phyloP scores from a whole-genome alignment of 2,797 vertebrate genomes.

The Anomalospiza imberbis region DNA sequence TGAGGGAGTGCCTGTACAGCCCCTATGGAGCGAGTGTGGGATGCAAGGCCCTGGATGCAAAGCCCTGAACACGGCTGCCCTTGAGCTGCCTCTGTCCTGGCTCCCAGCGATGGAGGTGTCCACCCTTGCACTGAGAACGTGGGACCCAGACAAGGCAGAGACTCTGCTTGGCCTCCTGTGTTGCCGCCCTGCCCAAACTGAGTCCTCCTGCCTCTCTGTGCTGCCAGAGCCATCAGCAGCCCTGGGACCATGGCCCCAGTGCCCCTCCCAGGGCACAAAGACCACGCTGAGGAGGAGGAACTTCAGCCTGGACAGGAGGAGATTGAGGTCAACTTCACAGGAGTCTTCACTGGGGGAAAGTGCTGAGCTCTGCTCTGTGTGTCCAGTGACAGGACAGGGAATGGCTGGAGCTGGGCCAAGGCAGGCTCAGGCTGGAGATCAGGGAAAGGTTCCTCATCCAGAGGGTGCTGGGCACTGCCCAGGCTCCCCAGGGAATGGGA shows the following conservation, averaged over 20 bases:
- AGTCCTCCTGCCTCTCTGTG: background rate
- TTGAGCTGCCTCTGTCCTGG: background rate
- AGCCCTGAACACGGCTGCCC: background rate
- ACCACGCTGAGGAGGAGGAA: background rate
- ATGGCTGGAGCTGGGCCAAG: background rate
- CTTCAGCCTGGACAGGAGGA: background rate
- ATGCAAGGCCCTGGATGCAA: background rate
- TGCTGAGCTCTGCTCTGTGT: background rate
- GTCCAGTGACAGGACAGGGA: background rate
- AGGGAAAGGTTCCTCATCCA: background rate
- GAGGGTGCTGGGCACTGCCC: background rate
- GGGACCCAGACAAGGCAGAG: background rate
- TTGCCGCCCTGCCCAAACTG: background rate
- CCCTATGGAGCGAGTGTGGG: background rate
- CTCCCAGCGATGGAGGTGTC: background rate
- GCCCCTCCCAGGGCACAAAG: background rate
- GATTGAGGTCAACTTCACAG: background rate
- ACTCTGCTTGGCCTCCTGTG: background rate
- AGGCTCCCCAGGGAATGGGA: background rate
- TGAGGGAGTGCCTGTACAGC: background rate
- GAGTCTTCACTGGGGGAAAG: background rate
- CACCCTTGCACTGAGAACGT: background rate
- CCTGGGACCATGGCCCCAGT: background rate
- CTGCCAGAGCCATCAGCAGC: background rate
- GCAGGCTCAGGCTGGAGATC: fast-evolving